Evolutionary conservation across 2,797 vertebrate genomes (phyloP), one percentile per base, ranked within the genome.

Genomic region (Cacajao melanocephalus): DNA sequence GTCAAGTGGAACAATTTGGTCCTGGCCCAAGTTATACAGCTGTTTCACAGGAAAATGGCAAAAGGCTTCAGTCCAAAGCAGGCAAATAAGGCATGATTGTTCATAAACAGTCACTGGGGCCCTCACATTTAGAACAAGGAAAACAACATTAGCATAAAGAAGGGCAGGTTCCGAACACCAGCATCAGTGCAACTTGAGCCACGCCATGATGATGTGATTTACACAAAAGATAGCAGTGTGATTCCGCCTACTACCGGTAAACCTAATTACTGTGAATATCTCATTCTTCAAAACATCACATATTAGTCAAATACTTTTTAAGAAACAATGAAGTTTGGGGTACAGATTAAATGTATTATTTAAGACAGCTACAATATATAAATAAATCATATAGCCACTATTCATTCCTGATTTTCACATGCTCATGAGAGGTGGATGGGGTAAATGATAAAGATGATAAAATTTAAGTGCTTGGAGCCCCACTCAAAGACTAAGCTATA

Each of bases 11-110:
- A 85, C 33, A 96, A 96, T 89, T 97, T 98, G 96, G 76, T 93
- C 55, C 95, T 93, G 84, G 93, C 64, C 80, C 94, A 97, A 97
- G 70, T 93, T 96, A 97, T 79, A 46, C 83, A 98, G 92, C 96
- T 98, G 97, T 97, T 97, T 67, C 88, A 80, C 73, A 97, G 84
- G 39, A 91, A 98, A 98, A 96, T 73, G 48, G 70, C 70, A 97
- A 98, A 98, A 96, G 76, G 33, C 13, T 90, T 94, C 90, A 33
- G 94, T 48, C 75, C 94, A 88, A 97, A 96, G 81, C 76, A 94
- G 91, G 93, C 94, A 96, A 97, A 97, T 96, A 98, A 97, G 91
- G 96, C 14, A 83, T 61, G 91, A 92, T 64, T 41, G 90, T 91
- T 88, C 91, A 75, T 84, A 96, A 97, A 57, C 61, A 93, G 89